Conservation (phyloP, 2,797 vertebrate genomes). For the Danio jaintianensis region DNA sequence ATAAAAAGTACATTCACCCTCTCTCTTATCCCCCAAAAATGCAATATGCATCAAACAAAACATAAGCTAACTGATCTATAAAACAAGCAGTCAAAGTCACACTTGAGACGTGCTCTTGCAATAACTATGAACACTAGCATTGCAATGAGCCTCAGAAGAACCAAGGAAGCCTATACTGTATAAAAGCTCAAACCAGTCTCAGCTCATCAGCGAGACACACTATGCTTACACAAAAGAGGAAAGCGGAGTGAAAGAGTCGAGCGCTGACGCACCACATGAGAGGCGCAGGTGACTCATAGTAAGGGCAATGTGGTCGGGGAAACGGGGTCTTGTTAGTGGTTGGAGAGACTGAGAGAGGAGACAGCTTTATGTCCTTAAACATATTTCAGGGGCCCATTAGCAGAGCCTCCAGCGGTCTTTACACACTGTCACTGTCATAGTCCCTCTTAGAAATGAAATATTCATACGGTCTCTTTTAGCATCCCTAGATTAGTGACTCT, state of each 20-base stretch:
- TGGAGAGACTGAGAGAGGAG: constrained; percentile 34
- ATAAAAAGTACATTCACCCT: no score
- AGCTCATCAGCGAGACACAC: neutral
- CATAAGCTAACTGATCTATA: no score
- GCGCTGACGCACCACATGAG: constrained; percentile 28
- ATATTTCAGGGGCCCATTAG: constrained; percentile 41
- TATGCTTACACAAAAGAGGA: neutral
- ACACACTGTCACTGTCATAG: neutral
- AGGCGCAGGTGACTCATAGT: constrained; percentile 22
- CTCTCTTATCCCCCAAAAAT: no score
- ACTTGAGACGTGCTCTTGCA: no score
- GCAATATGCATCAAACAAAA: no score
- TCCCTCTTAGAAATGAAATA: neutral
- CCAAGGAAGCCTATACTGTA: neutral
- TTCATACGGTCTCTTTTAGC: neutral
- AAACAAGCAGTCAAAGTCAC: no score
- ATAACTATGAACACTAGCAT: no score
- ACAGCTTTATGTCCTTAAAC: constrained; percentile 35
- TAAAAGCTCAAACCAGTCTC: constrained; percentile 7
- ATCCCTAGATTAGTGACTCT: neutral
- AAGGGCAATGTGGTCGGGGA: neutral
- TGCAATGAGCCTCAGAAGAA: no score
- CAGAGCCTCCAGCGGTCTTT: constrained; percentile 26
- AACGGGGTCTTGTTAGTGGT: constrained; percentile 34
- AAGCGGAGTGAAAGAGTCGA: neutral